Conservation (phyloP, 2,113 vertebrate species). For the Pandion haliaetus region DNA sequence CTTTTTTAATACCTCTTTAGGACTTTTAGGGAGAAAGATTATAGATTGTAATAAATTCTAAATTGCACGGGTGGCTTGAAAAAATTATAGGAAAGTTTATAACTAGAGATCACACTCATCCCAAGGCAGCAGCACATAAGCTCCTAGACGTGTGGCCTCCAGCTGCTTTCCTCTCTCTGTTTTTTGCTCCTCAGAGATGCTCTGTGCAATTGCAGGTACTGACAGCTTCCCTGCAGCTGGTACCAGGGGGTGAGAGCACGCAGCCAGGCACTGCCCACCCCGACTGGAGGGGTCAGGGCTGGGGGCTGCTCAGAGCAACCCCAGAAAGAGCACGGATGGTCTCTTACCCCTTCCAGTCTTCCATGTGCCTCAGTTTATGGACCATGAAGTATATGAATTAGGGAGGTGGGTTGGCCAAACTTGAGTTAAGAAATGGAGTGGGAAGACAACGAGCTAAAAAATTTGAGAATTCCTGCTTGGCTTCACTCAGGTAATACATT, state of each 20-base stretch:
- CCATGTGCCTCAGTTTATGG: not conserved
- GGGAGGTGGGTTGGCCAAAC: not conserved
- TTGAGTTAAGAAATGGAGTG: not conserved
- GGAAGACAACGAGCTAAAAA: not conserved
- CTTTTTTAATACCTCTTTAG: not conserved
- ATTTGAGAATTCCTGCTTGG: not conserved
- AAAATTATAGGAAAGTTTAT: not conserved
- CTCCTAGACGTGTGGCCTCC: not conserved
- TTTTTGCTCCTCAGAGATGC: not conserved
- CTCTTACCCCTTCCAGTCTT: not conserved
- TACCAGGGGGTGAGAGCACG: not conserved
- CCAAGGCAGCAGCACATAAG: not conserved
- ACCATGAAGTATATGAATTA: not conserved
- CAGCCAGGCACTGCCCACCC: not conserved
- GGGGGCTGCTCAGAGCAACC: not conserved
- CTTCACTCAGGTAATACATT: not conserved
- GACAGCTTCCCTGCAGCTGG: not conserved
- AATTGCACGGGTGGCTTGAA: not conserved
- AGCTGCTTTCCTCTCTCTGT: not conserved
- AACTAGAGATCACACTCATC: not conserved
- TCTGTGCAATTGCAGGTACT: not conserved
- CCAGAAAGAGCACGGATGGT: not conserved
- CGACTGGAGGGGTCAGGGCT: accelerated
- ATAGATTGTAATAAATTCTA: not conserved
- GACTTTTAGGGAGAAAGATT: not conserved